Base-by-base conservation (phyloP, 2,113 vertebrate species). In the Triplophysa siluroides region DNA sequence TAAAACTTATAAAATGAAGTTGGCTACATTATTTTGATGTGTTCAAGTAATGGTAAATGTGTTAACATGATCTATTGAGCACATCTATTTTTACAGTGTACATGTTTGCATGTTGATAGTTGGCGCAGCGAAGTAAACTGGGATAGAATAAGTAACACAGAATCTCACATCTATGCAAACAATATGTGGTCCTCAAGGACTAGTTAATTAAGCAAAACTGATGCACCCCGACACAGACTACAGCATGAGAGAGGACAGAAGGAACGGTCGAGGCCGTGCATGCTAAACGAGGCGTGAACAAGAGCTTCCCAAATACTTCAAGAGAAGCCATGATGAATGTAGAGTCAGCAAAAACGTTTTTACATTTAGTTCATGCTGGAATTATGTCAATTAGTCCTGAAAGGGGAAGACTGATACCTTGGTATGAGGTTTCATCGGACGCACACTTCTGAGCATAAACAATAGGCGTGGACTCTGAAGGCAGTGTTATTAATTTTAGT, bases 221-320 rank as follows among this genome's bases (percentile, higher is more conserved):
- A 67, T 61, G 21, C 41, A 65, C 19, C 47, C n/a, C n/a, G n/a
- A n/a, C n/a, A n/a, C n/a, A n/a, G n/a, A n/a, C n/a, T n/a, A n/a
- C n/a, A n/a, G n/a, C n/a, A n/a, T n/a, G n/a, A n/a, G n/a, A n/a
- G n/a, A n/a, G n/a, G n/a, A n/a, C n/a, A n/a, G n/a, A n/a, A n/a
- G 64, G 85, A 84, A 85, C 76, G n/a, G 86, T 86, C 88, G 41
- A 90, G 87, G 87, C 90, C 87, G 86, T 82, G 66, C 81, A 86
- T 73, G 72, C 85, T 85, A 90, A 93, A 93, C 86, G 88, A 92
- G 91, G 89, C 90, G 76, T 91, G 88, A 91, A 88, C 71, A 70
- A 91, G 85, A 4, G 82, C 90, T 91, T 90, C 83, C 88, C 90
- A 85, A 91, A 92, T 93, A 90, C 90, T 92, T 92, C 88, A 92